Percentiles rank a stretch among this genome's conserved stretches.
phyloP scores from a whole-genome alignment of 1,140 invertebrate genomes.

The Bombus balteatus region DNA sequence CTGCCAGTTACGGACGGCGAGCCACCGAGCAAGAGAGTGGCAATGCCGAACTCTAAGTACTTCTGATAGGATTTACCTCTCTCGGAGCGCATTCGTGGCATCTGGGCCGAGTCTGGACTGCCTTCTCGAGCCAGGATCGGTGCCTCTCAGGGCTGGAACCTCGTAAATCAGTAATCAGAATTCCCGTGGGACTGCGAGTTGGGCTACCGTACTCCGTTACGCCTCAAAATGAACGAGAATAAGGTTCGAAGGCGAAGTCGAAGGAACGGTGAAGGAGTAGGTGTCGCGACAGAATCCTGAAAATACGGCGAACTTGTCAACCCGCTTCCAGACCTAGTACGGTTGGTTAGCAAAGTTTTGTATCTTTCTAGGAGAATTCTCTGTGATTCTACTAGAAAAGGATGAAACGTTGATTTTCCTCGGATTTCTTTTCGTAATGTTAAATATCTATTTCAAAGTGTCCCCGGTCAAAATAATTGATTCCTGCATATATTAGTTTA shows the following conservation, averaged over 20 bases:
- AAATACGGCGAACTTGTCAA: conserved; percentile 42
- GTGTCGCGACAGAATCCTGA: conserved; percentile 16
- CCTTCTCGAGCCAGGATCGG: conserved; percentile 67
- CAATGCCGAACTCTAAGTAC: conserved; percentile 78
- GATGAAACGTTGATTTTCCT: background rate
- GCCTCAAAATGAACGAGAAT: conserved; percentile 7
- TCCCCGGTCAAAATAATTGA: too few relatives aligned
- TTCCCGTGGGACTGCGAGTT: conserved; percentile 60
- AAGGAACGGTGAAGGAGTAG: background rate
- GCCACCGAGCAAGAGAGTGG: conserved; percentile 65
- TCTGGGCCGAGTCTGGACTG: conserved; percentile 57
- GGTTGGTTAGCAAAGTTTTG: background rate
- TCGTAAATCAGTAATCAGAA: conserved; percentile 81
- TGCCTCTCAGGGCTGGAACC: conserved; percentile 69
- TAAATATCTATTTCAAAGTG: too few relatives aligned
- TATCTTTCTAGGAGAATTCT: background rate
- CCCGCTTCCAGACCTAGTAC: background rate
- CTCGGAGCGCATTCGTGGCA: conserved; percentile 59
- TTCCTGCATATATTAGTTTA: too few relatives aligned
- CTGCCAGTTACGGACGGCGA: conserved; percentile 62
- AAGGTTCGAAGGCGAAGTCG: background rate
- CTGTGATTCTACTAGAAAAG: background rate
- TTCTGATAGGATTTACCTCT: conserved; percentile 79
- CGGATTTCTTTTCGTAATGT: background rate
- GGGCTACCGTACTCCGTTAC: conserved; percentile 18